These are phyloP conservation scores for Dioctria linearis DNA, from an alignment of 2,888 invertebrate genomes.

Conservation along the genomic window DNA sequence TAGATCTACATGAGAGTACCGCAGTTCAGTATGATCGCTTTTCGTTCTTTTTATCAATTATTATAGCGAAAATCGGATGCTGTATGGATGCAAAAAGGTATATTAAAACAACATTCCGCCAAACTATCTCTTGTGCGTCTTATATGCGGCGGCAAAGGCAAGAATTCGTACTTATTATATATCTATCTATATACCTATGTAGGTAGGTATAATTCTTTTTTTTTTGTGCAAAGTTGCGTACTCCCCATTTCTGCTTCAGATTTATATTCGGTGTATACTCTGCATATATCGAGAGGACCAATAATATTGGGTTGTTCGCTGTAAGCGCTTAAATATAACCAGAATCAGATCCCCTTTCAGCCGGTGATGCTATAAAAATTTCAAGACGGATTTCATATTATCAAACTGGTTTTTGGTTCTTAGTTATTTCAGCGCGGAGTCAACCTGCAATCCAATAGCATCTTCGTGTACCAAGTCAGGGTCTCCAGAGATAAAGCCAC, in stretches of 20 bases:
- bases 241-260: background rate
- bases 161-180: background rate
- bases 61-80: constrained; percentile 38
- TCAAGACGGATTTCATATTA: constrained; percentile 47
- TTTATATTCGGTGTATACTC: constrained; percentile 4
- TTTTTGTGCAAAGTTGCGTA: background rate
- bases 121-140: no score
- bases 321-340: constrained; percentile 24
- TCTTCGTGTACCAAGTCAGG: constrained; percentile 44
- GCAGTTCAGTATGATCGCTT: constrained; percentile 5
- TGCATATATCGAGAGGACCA: constrained; percentile 45
- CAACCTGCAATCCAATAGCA: constrained; percentile 47
- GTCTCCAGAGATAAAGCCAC: constrained; percentile 23
- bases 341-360: constrained; percentile 39
- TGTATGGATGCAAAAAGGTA: background rate
- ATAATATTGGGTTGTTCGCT: constrained; percentile 47
- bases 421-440: constrained; percentile 26
- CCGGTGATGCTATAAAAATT: constrained; percentile 47
- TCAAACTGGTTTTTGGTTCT: constrained; percentile 40
- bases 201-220: background rate
- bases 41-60: constrained; percentile 23
- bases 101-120: no score
- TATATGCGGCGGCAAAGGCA: background rate
- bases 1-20: constrained; percentile 26
- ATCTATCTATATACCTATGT: background rate